These are phyloP conservation scores for Diceros bicornis DNA, from an alignment of 2,797 vertebrate species.

Conservation along the genomic window DNA sequence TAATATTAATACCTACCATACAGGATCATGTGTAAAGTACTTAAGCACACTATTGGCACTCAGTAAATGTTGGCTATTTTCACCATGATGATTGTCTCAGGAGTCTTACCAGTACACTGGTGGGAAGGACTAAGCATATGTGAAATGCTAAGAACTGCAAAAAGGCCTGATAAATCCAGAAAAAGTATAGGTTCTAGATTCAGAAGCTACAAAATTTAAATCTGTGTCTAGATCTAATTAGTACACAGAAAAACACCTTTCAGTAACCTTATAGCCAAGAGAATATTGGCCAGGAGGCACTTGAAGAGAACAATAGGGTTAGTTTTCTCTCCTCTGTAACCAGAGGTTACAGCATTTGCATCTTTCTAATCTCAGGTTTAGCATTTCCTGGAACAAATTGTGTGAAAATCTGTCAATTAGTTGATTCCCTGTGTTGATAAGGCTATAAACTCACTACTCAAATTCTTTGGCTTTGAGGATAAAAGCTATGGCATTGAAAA, in stretches of 20 bases:
- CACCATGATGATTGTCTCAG: background rate
- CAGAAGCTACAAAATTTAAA: background rate
- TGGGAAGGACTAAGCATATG: background rate
- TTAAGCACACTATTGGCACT: background rate
- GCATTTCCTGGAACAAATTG: background rate
- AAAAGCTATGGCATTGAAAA: conserved; percentile 42
- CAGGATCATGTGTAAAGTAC: background rate
- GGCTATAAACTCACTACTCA: conserved; percentile 38
- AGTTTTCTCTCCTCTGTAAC: background rate
- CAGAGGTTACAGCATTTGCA: background rate
- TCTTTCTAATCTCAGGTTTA: background rate
- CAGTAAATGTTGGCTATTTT: background rate
- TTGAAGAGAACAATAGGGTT: background rate
- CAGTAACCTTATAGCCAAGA: background rate
- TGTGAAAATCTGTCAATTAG: background rate
- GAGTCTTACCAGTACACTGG: background rate
- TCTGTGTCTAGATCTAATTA: background rate
- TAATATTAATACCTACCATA: background rate
- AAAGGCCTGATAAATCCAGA: background rate
- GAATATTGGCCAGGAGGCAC: background rate
- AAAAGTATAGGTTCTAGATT: background rate
- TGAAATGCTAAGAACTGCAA: background rate
- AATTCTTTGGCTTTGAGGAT: conserved; percentile 38
- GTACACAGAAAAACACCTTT: background rate
- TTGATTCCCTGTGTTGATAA: conserved; percentile 43